Percentiles rank a stretch among this genome's conserved stretches.
Evolutionary conservation across 2,797 vertebrate genomes (phyloP).

Genomic region (Ptychadena robeensis): DNA sequence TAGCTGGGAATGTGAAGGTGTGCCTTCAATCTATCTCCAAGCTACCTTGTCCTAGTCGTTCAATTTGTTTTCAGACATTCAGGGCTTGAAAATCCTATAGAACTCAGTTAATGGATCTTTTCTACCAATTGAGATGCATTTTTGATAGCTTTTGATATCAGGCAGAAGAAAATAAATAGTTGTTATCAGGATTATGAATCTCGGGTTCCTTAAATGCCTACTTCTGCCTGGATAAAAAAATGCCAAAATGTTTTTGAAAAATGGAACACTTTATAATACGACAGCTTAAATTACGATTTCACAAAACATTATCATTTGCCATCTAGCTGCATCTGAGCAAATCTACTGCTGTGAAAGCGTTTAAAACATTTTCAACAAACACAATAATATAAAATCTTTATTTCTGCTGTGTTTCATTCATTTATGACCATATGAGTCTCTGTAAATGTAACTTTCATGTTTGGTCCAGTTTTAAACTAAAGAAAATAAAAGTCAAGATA

Average conservation of each 20-base stretch:
- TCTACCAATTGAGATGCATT: constrained; percentile 52
- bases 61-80: constrained; percentile 49
- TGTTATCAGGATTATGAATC: constrained; percentile 48
- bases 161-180: constrained; percentile 38
- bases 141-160: constrained; percentile 51
- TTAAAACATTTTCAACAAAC: background rate
- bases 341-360: background rate
- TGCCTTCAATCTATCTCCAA: background rate
- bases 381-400: background rate
- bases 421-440: background rate
- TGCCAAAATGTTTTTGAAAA: constrained; percentile 50
- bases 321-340: constrained; percentile 11
- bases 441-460: background rate
- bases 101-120: constrained; percentile 50
- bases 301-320: constrained; percentile 27
- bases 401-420: constrained; percentile 11
- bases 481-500: background rate
- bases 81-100: constrained; percentile 35
- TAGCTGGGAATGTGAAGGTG: background rate
- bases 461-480: background rate
- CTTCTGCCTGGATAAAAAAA: constrained; percentile 34
- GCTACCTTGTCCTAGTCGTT: constrained; percentile 13
- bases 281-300: constrained; percentile 11
- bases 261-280: constrained; percentile 20
- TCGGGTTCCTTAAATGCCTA: constrained; percentile 29